These are phyloP conservation scores for Leucophenga varia DNA, from an alignment of 1,140 invertebrate species.

Conservation along the genomic window DNA sequence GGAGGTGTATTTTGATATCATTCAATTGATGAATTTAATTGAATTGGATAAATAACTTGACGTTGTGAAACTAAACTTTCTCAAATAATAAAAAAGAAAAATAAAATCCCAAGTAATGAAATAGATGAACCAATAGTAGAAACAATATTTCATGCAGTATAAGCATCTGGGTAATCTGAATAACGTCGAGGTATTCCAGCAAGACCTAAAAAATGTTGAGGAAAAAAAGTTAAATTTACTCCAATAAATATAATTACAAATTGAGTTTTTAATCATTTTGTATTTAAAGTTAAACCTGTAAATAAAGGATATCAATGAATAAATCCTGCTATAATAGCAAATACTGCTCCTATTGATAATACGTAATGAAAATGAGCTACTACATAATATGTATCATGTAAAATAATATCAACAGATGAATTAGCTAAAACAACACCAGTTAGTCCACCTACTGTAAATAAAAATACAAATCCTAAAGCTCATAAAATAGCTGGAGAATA, in stretches of 20 bases:
- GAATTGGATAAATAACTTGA: constrained; percentile 55
- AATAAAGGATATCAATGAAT: constrained; percentile 68
- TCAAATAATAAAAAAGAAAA: constrained; percentile 62
- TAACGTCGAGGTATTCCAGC: constrained; percentile 73
- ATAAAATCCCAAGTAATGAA: constrained; percentile 59
- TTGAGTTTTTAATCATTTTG: constrained; percentile 62
- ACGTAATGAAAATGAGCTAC: constrained; percentile 76
- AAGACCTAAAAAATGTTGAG: constrained; percentile 74
- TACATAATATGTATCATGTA: constrained; percentile 77
- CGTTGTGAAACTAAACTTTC: constrained; percentile 56
- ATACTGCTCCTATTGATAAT: constrained; percentile 68
- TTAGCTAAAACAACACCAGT: constrained; percentile 70
- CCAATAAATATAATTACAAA: constrained; percentile 66
- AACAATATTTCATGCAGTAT: constrained; percentile 65
- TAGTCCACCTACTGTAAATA: constrained; percentile 67
- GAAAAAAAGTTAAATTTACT: constrained; percentile 76
- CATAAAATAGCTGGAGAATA: constrained; percentile 63
- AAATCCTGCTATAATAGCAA: constrained; percentile 70
- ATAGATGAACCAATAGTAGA: constrained; percentile 66
- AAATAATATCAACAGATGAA: constrained; percentile 68
- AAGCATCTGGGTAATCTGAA: constrained; percentile 70
- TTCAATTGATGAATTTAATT: constrained; percentile 61
- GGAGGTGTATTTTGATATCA: constrained; percentile 61
- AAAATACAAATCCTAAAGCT: constrained; percentile 70
- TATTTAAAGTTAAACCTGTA: constrained; percentile 62